Percentiles rank a stretch among this genome's conserved stretches.
Conservation (phyloP, 2,888 invertebrate genomes). For the Deilephila porcellus region DNA sequence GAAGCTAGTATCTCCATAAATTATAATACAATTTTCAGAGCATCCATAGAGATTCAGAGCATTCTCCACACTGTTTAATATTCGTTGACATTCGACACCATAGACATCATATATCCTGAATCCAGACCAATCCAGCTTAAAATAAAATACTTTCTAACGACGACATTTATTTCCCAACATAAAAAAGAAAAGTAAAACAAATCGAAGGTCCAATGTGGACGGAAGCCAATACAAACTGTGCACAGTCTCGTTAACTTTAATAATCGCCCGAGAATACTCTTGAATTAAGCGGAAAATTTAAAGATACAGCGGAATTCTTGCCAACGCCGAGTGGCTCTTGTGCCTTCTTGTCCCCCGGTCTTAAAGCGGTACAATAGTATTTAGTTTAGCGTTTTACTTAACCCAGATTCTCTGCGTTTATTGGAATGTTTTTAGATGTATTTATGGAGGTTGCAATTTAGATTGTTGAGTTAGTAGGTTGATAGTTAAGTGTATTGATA, state of each 20-base stretch:
- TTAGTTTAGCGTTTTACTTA: slow-evolving; percentile 58
- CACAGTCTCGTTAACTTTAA: slow-evolving; percentile 72
- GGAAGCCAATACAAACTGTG: slow-evolving; percentile 39
- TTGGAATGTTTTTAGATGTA: neutral
- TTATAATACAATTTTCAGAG: too few relatives aligned
- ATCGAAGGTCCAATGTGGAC: slow-evolving; percentile 35
- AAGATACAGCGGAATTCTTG: slow-evolving; percentile 80
- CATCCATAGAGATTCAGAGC: too few relatives aligned
- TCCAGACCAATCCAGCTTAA: neutral
- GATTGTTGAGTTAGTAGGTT: neutral
- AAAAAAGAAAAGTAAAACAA: neutral
- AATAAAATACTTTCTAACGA: too few relatives aligned
- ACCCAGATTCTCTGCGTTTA: slow-evolving; percentile 45
- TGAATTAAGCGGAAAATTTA: slow-evolving; percentile 76
- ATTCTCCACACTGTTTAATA: too few relatives aligned
- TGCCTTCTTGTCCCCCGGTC: slow-evolving; percentile 38
- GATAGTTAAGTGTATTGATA: too few relatives aligned
- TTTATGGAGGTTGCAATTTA: neutral
- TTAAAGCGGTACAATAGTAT: slow-evolving; percentile 33
- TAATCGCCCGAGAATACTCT: slow-evolving; percentile 71
- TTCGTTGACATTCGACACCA: too few relatives aligned
- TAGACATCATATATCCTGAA: neutral
- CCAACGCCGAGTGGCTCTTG: slow-evolving; percentile 72
- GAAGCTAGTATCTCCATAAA: too few relatives aligned
- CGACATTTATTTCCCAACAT: neutral